Evolutionary conservation across 1,140 invertebrate species (phyloP), one percentile per base, ranked within the genome.

Genomic region (Drosophila burlai): DNA sequence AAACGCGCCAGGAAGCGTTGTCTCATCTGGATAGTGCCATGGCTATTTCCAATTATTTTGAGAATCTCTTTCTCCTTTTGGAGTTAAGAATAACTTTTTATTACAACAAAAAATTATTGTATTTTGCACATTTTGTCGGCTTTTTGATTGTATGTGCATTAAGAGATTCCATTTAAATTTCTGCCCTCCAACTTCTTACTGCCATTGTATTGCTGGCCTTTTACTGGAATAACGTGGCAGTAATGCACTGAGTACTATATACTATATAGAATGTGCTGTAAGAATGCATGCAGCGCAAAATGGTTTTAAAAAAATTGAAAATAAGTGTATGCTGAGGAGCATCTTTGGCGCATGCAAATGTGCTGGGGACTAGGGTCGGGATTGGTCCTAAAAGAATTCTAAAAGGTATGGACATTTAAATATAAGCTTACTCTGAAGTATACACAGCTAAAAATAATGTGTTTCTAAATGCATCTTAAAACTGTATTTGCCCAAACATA

Each of bases 281-380:
- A 63, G 38, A 31, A 15, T 60, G 43, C 76, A 64, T 79, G 80
- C 79, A 75, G 69, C 54, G 67, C 46, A 89, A 87, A 89, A 81
- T 89, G 63, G 76, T 83, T 83, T 58, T 54, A 67, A 52, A 50
- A 59, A 67, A 76, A 80, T 83, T 54, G 54, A 63, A 83, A 77
- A 80, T 77, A 78, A 82, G 65, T 77, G 72, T 80, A 83, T 80
- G 73, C 64, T 38, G 54, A 55, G 82, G 52, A 83, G 83, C 65
- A 83, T 74, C 57, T 75, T 87, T 58, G 80, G 81, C 77, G 72
- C 77, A 87, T 87, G 77, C 73, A 89, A 81, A 89, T 89, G 68
- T 61, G 43, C 76, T 58, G 45, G 80, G 31, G 38, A 54, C 13
- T 36, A 34, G 26, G 43, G 9, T 11, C 24, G 59, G 46, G 40